A percentile compares a stretch with the other conserved stretches of the same genome.
Conservation (phyloP, 2,113 vertebrate species). For the Nyctereutes procyonoides region DNA sequence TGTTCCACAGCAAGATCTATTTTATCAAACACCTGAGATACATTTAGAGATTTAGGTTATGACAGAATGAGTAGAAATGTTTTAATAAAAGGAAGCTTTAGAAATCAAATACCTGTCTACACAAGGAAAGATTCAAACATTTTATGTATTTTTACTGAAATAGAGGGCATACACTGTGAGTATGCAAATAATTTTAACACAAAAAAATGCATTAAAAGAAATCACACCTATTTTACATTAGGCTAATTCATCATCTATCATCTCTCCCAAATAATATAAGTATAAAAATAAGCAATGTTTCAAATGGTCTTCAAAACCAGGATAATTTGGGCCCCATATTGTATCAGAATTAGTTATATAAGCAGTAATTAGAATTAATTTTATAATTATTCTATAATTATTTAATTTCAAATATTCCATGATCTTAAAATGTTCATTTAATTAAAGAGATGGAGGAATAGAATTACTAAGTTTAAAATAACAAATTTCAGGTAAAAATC, state of each 20-base stretch:
- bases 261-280: conserved; percentile 33
- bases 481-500: conserved; percentile 53
- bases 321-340: neutral
- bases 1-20: neutral
- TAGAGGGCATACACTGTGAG: conserved; percentile 78
- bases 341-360: neutral
- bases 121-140: conserved; percentile 71
- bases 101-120: conserved; percentile 70
- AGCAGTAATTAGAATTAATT: conserved; percentile 6
- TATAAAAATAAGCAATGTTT: conserved; percentile 53
- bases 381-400: neutral
- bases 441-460: conserved; percentile 50
- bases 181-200: conserved; percentile 78
- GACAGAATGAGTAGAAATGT: neutral
- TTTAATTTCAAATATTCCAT: conserved; percentile 40
- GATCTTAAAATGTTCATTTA: conserved; percentile 40
- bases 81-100: conserved; percentile 32
- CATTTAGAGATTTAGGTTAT: neutral
- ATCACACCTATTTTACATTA: conserved; percentile 74
- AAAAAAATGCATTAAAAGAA: conserved; percentile 77
- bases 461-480: conserved; percentile 32
- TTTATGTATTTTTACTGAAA: conserved; percentile 79
- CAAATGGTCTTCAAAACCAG: neutral
- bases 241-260: conserved; percentile 74
- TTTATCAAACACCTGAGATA: neutral